Evolutionary conservation across 2,888 invertebrate species (phyloP).

Genomic region (Tribolium freemani): DNA sequence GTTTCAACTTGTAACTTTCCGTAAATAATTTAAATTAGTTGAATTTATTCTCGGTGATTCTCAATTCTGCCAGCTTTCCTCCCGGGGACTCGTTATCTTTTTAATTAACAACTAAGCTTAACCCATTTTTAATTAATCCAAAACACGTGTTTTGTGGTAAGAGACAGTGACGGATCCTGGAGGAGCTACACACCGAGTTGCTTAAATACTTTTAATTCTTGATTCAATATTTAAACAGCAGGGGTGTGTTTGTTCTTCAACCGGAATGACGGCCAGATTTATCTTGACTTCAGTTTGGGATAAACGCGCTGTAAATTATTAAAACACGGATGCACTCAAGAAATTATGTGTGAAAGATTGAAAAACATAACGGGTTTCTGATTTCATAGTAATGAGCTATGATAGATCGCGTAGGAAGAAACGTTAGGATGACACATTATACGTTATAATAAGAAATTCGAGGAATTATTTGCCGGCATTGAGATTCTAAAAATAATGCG

Average conservation of each 20-base stretch:
- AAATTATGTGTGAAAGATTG: conserved; percentile 13
- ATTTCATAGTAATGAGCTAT: conserved; percentile 24
- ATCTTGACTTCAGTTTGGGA: neutral
- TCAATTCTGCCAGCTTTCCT: conserved; percentile 27
- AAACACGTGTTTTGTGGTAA: conserved; percentile 45
- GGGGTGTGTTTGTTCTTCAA: conserved; percentile 22
- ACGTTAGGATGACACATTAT: conserved; percentile 2
- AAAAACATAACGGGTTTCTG: conserved; percentile 30
- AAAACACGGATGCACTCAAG: neutral
- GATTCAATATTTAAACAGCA: conserved; percentile 31
- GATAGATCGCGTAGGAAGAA: conserved; percentile 18
- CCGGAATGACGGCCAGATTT: conserved; percentile 14
- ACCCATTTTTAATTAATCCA: conserved; percentile 55
- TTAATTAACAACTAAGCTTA: conserved; percentile 56
- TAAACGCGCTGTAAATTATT: conserved; percentile 23
- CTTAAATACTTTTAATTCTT: conserved; percentile 24
- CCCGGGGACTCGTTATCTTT: conserved; percentile 54
- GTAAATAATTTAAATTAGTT: conserved; percentile 45
- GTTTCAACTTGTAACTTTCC: conserved; percentile 35
- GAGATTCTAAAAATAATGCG: conserved; percentile 5
- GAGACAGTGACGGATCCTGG: conserved; percentile 19
- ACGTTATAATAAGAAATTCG: neutral
- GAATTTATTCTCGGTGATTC: conserved; percentile 31
- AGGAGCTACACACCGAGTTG: conserved; percentile 1
- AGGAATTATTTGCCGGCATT: conserved; percentile 4